These are phyloP conservation scores for Lasioglossum oenotherae DNA, from an alignment of 2,888 invertebrate genomes.

Conservation along the genomic window DNA sequence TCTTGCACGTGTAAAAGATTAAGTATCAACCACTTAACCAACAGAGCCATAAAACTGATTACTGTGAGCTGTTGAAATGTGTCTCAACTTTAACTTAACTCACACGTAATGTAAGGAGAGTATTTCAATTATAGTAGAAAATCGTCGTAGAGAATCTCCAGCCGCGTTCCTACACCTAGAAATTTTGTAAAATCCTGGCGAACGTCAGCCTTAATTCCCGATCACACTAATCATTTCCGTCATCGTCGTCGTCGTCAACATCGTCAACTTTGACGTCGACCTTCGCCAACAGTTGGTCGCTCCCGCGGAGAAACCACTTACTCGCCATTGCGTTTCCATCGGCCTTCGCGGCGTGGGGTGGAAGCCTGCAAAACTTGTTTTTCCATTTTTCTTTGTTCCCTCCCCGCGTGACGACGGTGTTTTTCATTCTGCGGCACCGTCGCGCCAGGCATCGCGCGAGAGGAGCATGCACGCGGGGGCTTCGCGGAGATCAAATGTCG, in stretches of 20 bases:
- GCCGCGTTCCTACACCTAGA: background rate
- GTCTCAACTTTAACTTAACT: background rate
- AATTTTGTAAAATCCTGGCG: background rate
- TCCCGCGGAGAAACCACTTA: constrained; percentile 55
- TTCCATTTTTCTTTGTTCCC: constrained; percentile 35
- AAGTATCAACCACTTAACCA: background rate
- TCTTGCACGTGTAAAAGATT: background rate
- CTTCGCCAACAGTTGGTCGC: constrained; percentile 54
- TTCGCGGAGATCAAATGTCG: background rate
- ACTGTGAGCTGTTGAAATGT: background rate
- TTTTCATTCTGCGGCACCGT: background rate
- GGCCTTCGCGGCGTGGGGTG: constrained; percentile 63
- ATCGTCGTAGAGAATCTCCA: background rate
- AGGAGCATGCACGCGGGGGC: background rate
- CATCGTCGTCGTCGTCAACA: background rate
- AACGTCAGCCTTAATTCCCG: background rate
- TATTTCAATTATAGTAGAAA: background rate
- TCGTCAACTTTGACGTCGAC: constrained; percentile 49
- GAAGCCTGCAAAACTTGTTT: constrained; percentile 62
- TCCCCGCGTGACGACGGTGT: background rate
- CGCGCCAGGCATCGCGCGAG: background rate
- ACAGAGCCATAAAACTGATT: background rate
- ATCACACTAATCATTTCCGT: background rate
- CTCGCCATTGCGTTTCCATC: constrained; percentile 52
- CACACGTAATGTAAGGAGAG: background rate